Conservation (phyloP, 2,888 invertebrate genomes). For the Lepidochrysops patricia region DNA sequence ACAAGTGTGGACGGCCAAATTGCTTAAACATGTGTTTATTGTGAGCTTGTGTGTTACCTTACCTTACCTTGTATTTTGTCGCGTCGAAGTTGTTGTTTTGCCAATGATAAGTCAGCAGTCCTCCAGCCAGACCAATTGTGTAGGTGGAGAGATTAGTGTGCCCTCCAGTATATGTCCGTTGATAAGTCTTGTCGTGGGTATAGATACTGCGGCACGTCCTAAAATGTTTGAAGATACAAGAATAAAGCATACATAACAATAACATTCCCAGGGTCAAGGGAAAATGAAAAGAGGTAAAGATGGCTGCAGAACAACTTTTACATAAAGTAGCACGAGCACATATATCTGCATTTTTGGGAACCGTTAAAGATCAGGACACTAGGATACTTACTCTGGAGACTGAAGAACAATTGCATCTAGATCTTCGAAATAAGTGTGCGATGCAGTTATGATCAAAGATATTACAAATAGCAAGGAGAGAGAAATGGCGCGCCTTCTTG, state of each 20-base stretch:
- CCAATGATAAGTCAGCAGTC: constrained; percentile 48
- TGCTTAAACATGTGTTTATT: no score
- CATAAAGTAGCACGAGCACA: no score
- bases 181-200: constrained; percentile 44
- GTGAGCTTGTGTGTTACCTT: no score
- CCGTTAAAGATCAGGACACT: no score
- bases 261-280: no score
- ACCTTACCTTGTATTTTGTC: constrained; percentile 38
- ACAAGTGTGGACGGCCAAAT: no score
- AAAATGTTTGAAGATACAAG: no score
- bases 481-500: constrained; percentile 30
- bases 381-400: constrained; percentile 58
- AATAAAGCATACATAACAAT: no score
- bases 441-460: constrained; percentile 38
- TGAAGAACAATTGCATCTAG: constrained; percentile 54
- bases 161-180: constrained; percentile 46
- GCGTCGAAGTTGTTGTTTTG: constrained; percentile 40
- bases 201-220: constrained; percentile 49
- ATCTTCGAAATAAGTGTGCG: constrained; percentile 51
- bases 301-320: no score
- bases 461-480: constrained; percentile 33
- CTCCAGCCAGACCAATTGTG: constrained; percentile 51
- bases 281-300: no score
- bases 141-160: constrained; percentile 61
- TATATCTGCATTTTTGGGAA: no score